Percentiles rank a stretch among this genome's conserved stretches.
These are phyloP conservation scores for Pterocles orientalis DNA, from an alignment of 2,113 vertebrate species.

Conservation along the genomic window DNA sequence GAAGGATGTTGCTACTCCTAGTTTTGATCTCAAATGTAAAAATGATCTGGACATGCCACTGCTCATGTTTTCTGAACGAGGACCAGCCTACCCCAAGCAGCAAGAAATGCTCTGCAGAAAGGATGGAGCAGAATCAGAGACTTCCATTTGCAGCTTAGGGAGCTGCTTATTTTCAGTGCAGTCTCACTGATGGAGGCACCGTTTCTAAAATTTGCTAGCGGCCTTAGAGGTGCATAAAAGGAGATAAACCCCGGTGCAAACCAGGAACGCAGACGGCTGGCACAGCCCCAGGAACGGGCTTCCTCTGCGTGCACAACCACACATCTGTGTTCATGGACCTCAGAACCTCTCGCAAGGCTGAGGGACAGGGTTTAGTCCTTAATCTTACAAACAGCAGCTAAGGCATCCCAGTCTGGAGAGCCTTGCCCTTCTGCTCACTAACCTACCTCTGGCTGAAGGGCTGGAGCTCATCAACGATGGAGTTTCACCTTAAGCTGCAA, in stretches of 20 bases:
- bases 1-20: neutral
- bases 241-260: neutral
- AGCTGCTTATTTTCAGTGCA: neutral
- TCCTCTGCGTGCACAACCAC: neutral
- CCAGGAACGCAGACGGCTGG: neutral
- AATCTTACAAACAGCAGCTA: neutral
- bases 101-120: neutral
- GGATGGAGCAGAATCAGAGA: neutral
- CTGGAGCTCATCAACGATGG: neutral
- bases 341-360: neutral
- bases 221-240: no score
- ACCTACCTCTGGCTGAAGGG: neutral
- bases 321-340: neutral
- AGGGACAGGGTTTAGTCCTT: neutral
- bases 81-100: neutral
- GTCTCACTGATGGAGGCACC: neutral
- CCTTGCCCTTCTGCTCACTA: neutral
- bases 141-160: neutral
- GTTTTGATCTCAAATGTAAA: neutral
- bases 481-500: neutral
- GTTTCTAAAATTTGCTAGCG: neutral
- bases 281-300: neutral
- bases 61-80: neutral
- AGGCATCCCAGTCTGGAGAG: neutral
- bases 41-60: neutral